Evolutionary conservation across 2,797 vertebrate genomes (phyloP).

Genomic region (Rhodeus uyekii): DNA sequence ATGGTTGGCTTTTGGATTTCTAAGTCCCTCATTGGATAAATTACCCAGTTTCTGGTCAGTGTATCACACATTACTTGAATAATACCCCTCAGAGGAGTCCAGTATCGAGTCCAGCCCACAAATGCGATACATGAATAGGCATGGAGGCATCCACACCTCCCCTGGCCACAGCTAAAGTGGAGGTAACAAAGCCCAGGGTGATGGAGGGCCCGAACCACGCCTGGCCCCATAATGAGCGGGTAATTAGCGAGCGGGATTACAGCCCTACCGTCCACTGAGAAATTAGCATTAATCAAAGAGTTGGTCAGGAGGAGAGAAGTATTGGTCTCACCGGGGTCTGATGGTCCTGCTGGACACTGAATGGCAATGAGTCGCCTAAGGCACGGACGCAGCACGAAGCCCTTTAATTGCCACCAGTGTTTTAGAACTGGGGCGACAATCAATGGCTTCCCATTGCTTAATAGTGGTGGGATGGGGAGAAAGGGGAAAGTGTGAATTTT

Average conservation of each 20-base stretch:
- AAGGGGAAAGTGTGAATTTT: slow-evolving; percentile 48
- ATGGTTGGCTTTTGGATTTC: slow-evolving; percentile 4
- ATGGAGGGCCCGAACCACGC: slow-evolving; percentile 66
- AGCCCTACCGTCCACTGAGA: slow-evolving; percentile 63
- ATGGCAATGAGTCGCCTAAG: slow-evolving; percentile 58
- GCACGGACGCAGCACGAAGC: slow-evolving; percentile 55
- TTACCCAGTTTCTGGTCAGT: slow-evolving; percentile 39
- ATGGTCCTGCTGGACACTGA: slow-evolving; percentile 55
- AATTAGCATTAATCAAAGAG: slow-evolving; percentile 77
- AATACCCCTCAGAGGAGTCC: slow-evolving; percentile 42
- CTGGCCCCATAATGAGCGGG: slow-evolving; percentile 65
- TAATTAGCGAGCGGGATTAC: slow-evolving; percentile 71
- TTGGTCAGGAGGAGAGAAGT: slow-evolving; percentile 52
- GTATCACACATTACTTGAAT: slow-evolving; percentile 48
- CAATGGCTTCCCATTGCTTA: slow-evolving; percentile 60
- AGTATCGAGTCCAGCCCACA: slow-evolving; percentile 45
- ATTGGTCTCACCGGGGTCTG: slow-evolving; percentile 54
- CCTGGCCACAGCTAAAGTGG: slow-evolving; percentile 38
- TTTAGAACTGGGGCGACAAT: slow-evolving; percentile 57
- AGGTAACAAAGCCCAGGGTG: slow-evolving; percentile 60
- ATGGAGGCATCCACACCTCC: slow-evolving; percentile 31
- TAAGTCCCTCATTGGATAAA: slow-evolving; percentile 43
- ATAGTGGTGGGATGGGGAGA: slow-evolving; percentile 48
- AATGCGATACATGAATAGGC: slow-evolving; percentile 48
- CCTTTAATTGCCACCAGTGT: slow-evolving; percentile 63